Base-by-base conservation (phyloP, 2,888 invertebrate species). In the Acleris cristana region DNA sequence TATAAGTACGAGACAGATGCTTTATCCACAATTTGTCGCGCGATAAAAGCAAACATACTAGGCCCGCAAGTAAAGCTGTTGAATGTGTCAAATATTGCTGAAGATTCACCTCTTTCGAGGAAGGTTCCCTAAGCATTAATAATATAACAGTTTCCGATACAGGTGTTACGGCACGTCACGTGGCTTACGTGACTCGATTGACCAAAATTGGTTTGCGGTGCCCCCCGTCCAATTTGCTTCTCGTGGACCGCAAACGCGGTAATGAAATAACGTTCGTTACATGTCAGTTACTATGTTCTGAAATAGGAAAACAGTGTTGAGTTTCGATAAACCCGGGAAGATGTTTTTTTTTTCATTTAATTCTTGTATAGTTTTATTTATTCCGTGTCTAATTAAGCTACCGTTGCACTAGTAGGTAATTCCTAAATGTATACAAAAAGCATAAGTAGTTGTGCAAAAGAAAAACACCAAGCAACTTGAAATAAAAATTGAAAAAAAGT, bases 181-280 rank as follows among this genome's bases (percentile, higher is more conserved):
- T 61, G 74, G 75, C 76, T 82, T 85, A 85, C 83, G 82, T 83
- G 82, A 77, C 74, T 65, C 72, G 75, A 80, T 78, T 81, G 80
- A 79, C 80, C 81, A 79, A 81, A 82, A 83, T 83, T 76, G 79
- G 80, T 80, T 80, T 86, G 86, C 73, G 86, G 87, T 81, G 77
- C 73, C 76, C 78, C 76, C 77, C 75, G 78, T 80, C 80, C 81
- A 81, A 83, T 84, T 84, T 79, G 77, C 68, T 78, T 76, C 73
- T 80, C 65, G 64, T 75, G 51, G 30, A 26, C 61, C 61, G 56
- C 54, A 48, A 26, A 12, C 34, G 44, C 53, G 44, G 57, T 58
- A 57, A 64, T 64, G 51, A 57, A 57, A 64, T 52, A 57, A 64
- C 23, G 64, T 26, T 57, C 40, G 48, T 51, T 51, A 18, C 40